phyloP scores from a whole-genome alignment of 2,797 vertebrate species.

The Helicolenus hilgendorfi region DNA sequence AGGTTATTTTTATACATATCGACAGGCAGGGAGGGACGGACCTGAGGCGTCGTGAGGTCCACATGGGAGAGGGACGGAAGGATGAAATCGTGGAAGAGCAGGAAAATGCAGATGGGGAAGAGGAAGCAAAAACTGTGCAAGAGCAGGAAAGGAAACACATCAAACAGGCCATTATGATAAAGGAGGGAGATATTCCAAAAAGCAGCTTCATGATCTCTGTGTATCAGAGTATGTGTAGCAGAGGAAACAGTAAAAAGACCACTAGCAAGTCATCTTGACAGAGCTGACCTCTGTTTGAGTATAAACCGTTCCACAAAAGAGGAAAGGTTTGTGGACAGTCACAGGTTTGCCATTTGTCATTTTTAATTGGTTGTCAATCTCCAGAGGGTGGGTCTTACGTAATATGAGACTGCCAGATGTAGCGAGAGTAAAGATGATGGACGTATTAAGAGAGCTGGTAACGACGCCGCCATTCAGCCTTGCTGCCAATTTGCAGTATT shows the following conservation, averaged over 20 bases:
- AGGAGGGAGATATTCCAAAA: not conserved
- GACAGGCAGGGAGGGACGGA: slow-evolving; percentile 53
- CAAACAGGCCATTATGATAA: not conserved
- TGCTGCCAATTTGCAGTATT: not conserved
- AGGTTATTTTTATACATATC: slow-evolving; percentile 74
- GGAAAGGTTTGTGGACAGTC: not conserved
- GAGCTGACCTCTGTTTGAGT: not conserved
- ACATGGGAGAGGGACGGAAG: slow-evolving; percentile 18
- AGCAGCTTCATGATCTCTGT: not conserved
- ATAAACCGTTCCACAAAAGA: not conserved
- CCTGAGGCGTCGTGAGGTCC: not conserved
- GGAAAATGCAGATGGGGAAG: not conserved
- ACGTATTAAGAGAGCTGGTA: not conserved
- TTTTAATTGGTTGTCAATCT: not conserved
- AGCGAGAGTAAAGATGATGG: too few species aligned
- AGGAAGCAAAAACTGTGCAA: slow-evolving; percentile 9
- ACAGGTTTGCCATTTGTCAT: not conserved
- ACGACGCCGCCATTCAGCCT: not conserved
- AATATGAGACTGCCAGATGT: not conserved
- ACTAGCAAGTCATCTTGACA: not conserved
- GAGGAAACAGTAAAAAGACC: not conserved
- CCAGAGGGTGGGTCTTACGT: not conserved
- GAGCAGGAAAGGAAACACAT: not conserved
- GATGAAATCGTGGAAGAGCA: not conserved
- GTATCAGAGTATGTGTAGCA: not conserved